A percentile compares a stretch with the other conserved stretches of the same genome.
phyloP scores from a whole-genome alignment of 2,797 vertebrate species.

The Glyptemys insculpta region DNA sequence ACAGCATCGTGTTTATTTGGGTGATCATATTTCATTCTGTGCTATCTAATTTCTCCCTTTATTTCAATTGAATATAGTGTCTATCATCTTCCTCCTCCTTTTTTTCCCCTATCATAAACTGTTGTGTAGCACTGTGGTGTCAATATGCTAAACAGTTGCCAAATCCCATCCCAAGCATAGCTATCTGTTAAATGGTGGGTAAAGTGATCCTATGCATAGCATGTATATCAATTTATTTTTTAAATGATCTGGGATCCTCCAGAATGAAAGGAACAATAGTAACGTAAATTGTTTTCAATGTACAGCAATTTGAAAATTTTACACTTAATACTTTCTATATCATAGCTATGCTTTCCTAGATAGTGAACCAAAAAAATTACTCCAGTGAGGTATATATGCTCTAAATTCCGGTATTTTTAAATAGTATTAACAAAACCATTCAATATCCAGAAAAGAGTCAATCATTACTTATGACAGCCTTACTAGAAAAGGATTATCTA shows the following conservation, averaged over 20 bases:
- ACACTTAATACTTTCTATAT: neutral
- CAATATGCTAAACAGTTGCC: fast-evolving
- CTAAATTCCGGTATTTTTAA: neutral
- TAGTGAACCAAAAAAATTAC: neutral
- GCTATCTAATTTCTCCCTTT: neutral
- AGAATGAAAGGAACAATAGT: neutral
- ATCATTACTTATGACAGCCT: fast-evolving
- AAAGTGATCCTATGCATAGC: neutral
- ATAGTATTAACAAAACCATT: fast-evolving
- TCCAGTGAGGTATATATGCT: neutral
- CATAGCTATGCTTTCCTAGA: neutral
- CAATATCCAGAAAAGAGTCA: fast-evolving
- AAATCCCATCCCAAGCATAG: neutral
- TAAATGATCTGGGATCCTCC: neutral
- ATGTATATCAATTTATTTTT: neutral
- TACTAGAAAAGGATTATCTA: fast-evolving
- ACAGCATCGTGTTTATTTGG: neutral
- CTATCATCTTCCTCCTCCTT: neutral
- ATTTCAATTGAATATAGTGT: neutral
- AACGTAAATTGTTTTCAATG: neutral
- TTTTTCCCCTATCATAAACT: fast-evolving
- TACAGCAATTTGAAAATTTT: neutral
- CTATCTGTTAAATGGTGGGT: neutral
- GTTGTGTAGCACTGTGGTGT: fast-evolving
- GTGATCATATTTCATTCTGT: fast-evolving